Evolutionary conservation across 2,113 vertebrate genomes (phyloP), one percentile per base, ranked within the genome.

Genomic region (Megaceryle maxima): DNA sequence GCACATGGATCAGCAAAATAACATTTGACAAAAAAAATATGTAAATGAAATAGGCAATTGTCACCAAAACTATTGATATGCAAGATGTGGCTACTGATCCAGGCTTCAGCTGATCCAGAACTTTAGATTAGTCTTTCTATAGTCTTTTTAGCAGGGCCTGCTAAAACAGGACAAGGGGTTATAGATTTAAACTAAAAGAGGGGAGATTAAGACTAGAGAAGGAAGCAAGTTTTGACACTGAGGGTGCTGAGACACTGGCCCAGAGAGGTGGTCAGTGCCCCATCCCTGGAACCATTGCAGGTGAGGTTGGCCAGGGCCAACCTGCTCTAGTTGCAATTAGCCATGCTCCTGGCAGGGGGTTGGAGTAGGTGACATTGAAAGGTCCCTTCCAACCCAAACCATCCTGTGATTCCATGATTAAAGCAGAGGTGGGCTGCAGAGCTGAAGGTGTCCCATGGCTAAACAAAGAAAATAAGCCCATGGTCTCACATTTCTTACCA

Each of bases 31-130:
- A 67, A 37, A 37, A 37, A 37, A 37, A 73, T 83, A 25, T 12
- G 6, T 10, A 3, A 11, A 15, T 8, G 1, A 16, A 60, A 25
- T 2, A 60, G 10, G 13, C 19, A 69, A n/a, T 10, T 3, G 5
- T 18, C 14, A 35, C 11, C 19, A 31, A 25, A 59, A 64, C 3
- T 19, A 51, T 4, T 8, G 13, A 21, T 11, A 6, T 15, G 5
- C 22, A 55, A 37, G 51, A 39, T 2, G 0, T 18, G 37, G 20
- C 11, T 44, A 7, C 9, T 31, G 51, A 50, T 19, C 63, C 16
- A 39, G 24, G 24, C 39, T 75, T 39, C 15, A 64, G 6, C 13
- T 16, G 3, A 37, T 21, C 57, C 0, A 1, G 37, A 3, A 19
- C 26, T 66, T 48, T 9, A 24, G 18, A 29, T 31, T 22, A 57